Conservation (phyloP, 2,797 vertebrate species). For the Macropus fuliginosus region DNA sequence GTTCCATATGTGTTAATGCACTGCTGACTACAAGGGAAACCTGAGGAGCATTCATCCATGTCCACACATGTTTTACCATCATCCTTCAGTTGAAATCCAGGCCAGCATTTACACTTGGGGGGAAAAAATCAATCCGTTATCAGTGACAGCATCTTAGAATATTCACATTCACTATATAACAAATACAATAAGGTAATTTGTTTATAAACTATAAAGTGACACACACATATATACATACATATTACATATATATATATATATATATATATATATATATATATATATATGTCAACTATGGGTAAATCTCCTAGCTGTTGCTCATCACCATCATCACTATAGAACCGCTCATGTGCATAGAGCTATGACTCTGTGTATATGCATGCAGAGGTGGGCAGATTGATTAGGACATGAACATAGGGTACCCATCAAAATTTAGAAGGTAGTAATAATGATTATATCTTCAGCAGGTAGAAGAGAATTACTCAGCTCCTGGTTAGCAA, state of each 20-base stretch:
- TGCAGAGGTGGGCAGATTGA: neutral
- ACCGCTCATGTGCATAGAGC: neutral
- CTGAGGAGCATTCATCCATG: conserved; percentile 94
- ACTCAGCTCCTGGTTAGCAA: neutral
- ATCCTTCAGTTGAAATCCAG: conserved; percentile 96
- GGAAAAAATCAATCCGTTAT: conserved; percentile 68
- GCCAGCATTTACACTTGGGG: conserved; percentile 98
- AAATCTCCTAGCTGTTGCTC: neutral
- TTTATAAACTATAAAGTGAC: neutral
- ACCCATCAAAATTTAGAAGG: neutral
- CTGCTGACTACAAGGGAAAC: conserved; percentile 96
- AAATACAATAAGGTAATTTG: neutral
- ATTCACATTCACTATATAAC: neutral
- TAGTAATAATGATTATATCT: neutral
- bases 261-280: neutral
- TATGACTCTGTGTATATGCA: neutral
- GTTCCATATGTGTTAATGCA: conserved; percentile 98
- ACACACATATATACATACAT: neutral
- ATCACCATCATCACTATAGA: neutral
- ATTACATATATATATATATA: neutral
- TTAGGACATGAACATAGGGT: neutral
- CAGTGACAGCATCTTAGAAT: neutral
- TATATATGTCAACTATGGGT: neutral
- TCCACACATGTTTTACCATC: conserved; percentile 97
- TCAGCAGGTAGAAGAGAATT: neutral